Percentiles rank a stretch among this genome's conserved stretches.
Conservation (phyloP, 2,797 vertebrate genomes). For the Pantherophis alleghaniensis region DNA sequence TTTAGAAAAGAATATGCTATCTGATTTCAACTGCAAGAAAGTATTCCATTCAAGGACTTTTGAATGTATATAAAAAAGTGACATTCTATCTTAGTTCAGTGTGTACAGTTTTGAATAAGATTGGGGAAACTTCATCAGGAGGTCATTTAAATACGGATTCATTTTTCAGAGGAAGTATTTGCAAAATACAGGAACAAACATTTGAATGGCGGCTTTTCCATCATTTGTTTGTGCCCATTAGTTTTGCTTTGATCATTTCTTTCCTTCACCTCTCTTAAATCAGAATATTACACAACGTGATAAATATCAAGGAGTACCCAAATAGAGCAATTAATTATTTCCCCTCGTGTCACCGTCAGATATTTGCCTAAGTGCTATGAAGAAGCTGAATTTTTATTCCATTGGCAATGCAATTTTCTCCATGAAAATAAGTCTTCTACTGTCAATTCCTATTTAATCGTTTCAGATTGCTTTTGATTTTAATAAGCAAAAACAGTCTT, state of each 20-base stretch:
- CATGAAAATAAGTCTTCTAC: neutral
- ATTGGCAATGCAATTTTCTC: neutral
- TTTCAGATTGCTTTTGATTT: neutral
- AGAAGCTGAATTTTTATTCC: neutral
- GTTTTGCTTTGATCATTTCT: neutral
- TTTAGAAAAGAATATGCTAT: neutral
- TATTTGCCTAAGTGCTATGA: neutral
- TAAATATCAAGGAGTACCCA: neutral
- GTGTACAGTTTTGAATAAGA: neutral
- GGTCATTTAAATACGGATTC: neutral
- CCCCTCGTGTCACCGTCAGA: neutral
- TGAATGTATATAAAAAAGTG: neutral
- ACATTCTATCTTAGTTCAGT: neutral
- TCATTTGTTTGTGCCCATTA: neutral
- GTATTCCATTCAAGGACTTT: neutral
- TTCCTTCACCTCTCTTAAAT: neutral
- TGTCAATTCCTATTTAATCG: neutral
- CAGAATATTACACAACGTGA: neutral
- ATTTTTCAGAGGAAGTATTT: neutral
- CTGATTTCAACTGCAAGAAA: neutral
- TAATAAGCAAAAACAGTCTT: neutral
- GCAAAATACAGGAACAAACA: neutral
- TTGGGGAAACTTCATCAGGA: neutral
- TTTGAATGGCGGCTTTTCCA: neutral
- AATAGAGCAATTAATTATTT: neutral